These are phyloP conservation scores for Numenius arquata DNA, from an alignment of 2,113 vertebrate genomes.

Conservation along the genomic window DNA sequence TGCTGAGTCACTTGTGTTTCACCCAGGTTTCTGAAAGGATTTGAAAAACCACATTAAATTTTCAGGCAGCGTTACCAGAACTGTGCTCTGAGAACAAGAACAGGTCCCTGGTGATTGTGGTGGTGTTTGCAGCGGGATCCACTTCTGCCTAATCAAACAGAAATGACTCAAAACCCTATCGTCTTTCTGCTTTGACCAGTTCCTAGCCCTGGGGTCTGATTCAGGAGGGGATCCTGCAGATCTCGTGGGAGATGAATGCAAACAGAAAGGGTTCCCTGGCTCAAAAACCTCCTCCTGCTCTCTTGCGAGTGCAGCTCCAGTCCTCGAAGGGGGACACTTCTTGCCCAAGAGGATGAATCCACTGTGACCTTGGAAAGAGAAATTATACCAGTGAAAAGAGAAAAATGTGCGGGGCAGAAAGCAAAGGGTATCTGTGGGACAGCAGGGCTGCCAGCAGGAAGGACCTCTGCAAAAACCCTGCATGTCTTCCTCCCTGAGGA, in stretches of 20 bases:
- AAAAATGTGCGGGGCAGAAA: neutral
- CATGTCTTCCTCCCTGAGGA: neutral
- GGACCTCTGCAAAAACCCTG: neutral
- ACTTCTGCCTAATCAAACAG: neutral
- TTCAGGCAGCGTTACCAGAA: neutral
- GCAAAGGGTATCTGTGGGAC: neutral
- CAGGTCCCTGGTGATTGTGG: neutral
- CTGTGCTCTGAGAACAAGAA: neutral
- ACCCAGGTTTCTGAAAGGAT: slow-evolving; percentile 62
- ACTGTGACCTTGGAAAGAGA: neutral
- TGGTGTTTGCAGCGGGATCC: neutral
- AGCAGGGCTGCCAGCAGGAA: neutral
- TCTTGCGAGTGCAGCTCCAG: neutral
- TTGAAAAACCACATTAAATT: neutral
- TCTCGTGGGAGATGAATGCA: neutral
- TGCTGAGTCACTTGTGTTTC: slow-evolving; percentile 25
- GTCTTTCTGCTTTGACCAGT: neutral
- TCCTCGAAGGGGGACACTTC: neutral
- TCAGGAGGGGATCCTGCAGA: neutral
- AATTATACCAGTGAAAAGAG: neutral
- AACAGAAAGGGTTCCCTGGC: neutral
- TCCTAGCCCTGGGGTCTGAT: neutral
- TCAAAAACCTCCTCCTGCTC: neutral
- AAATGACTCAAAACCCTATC: neutral
- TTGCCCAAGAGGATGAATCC: neutral